Conservation (phyloP, 2,797 vertebrate species). For the Salarias fasciatus region DNA sequence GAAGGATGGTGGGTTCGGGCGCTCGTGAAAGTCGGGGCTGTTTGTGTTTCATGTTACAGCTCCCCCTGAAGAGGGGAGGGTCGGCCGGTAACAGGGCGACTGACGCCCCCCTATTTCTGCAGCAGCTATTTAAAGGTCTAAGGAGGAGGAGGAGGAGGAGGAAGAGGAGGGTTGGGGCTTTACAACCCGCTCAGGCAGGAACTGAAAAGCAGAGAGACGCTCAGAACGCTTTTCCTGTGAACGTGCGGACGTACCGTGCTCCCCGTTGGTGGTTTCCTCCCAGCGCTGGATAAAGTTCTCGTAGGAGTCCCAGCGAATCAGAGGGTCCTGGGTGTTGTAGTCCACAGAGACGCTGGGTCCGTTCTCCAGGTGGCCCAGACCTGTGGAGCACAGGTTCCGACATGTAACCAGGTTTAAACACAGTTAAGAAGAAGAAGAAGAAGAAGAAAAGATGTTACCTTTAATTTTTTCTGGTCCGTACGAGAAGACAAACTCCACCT, state of each 20-base stretch:
- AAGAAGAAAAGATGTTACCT: constrained; percentile 85
- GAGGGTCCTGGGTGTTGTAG: constrained; percentile 95
- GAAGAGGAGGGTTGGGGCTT: too few relatives aligned
- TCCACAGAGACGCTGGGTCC: constrained; percentile 96
- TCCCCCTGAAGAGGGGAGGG: constrained; percentile 13
- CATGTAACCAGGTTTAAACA: too few relatives aligned
- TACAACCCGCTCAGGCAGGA: too few relatives aligned
- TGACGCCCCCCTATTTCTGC: constrained; percentile 82
- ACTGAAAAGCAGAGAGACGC: neutral
- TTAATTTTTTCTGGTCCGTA: constrained; percentile 96
- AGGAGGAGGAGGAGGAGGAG: constrained; percentile 58
- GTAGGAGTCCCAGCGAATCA: constrained; percentile 97
- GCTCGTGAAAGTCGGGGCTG: constrained; percentile 14
- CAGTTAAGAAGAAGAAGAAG: too few relatives aligned
- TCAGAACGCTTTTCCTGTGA: too few relatives aligned
- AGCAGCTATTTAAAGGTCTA: constrained; percentile 79
- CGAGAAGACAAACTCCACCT: constrained; percentile 97
- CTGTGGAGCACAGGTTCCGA: constrained; percentile 74
- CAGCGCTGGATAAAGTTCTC: constrained; percentile 87
- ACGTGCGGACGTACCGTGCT: constrained; percentile 55
- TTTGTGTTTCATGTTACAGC: constrained; percentile 70
- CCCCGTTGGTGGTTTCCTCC: constrained; percentile 84
- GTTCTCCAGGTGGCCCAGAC: constrained; percentile 93
- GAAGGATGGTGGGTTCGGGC: constrained; percentile 11
- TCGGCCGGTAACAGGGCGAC: constrained; percentile 59